These are phyloP conservation scores for Maniola jurtina DNA, from an alignment of 1,140 invertebrate species.

Conservation along the genomic window DNA sequence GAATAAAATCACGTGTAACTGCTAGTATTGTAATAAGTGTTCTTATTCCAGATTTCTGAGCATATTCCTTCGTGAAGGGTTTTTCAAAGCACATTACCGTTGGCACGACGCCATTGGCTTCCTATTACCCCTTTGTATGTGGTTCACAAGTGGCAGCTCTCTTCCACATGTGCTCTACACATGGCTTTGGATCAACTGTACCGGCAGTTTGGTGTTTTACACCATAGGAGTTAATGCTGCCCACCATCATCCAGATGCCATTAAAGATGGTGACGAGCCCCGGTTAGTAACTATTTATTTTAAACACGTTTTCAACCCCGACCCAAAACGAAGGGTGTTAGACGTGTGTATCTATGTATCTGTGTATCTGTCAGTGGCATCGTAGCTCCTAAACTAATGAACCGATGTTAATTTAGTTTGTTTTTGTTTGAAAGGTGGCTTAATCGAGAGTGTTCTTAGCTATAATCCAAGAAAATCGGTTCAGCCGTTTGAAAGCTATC, in stretches of 20 bases:
- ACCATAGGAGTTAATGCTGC: slow-evolving; percentile 86
- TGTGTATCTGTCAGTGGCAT: too few species aligned
- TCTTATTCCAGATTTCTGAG: slow-evolving; percentile 43
- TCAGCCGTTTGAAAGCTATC: too few species aligned
- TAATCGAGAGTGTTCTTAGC: too few species aligned
- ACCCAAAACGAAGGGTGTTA: too few species aligned
- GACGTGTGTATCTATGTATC: too few species aligned
- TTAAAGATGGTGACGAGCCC: slow-evolving; percentile 87
- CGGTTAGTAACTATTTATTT: slow-evolving; percentile 30
- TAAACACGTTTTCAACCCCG: neutral
- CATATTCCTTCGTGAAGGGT: slow-evolving; percentile 49
- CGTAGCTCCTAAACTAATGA: too few species aligned
- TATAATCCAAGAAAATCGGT: too few species aligned
- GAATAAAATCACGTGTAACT: neutral
- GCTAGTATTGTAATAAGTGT: neutral
- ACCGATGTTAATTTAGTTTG: too few species aligned
- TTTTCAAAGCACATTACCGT: slow-evolving; percentile 50
- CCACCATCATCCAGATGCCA: slow-evolving; percentile 90
- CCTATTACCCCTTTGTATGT: slow-evolving; percentile 59
- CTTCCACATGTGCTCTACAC: slow-evolving; percentile 54
- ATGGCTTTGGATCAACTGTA: slow-evolving; percentile 82
- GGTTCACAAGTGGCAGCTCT: slow-evolving; percentile 41
- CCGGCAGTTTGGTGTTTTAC: slow-evolving; percentile 82
- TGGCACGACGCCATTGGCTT: slow-evolving; percentile 60
- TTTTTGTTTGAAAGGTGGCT: too few species aligned